phyloP scores from a whole-genome alignment of 2,797 vertebrate species.

The Austrolebias charrua region DNA sequence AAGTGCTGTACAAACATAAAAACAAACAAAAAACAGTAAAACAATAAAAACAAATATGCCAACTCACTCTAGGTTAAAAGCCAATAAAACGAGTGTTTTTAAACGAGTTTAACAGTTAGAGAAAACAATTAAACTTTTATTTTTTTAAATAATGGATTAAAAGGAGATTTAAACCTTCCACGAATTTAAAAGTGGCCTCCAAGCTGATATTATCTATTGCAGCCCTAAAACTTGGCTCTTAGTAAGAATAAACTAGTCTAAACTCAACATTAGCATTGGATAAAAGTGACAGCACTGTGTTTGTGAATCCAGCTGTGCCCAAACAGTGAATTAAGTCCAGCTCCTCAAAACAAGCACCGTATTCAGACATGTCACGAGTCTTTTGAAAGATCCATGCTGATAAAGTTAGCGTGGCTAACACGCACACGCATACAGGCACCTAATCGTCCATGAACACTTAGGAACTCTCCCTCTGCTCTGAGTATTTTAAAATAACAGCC shows the following conservation, averaged over 20 bases:
- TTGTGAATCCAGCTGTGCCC: slow-evolving; percentile 62
- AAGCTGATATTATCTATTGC: slow-evolving; percentile 45
- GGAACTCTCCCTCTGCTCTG: slow-evolving; percentile 5
- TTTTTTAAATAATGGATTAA: slow-evolving; percentile 16
- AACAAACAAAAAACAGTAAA: too few species aligned
- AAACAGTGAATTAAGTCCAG: slow-evolving; percentile 42
- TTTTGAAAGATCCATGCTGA: slow-evolving; percentile 52
- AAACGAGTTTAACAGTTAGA: too few species aligned
- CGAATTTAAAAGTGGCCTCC: slow-evolving; percentile 16
- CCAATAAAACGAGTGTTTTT: too few species aligned
- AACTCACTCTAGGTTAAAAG: too few species aligned
- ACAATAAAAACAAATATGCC: too few species aligned
- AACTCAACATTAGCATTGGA: slow-evolving; percentile 32
- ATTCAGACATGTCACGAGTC: slow-evolving; percentile 47
- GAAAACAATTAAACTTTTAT: slow-evolving; percentile 4
- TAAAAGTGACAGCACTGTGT: slow-evolving; percentile 42
- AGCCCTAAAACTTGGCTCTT: slow-evolving; percentile 37
- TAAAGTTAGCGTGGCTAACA: slow-evolving; percentile 39
- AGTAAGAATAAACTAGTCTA: slow-evolving; percentile 27
- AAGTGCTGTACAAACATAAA: too few species aligned
- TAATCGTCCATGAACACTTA: slow-evolving; percentile 21
- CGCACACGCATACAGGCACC: slow-evolving; percentile 35
- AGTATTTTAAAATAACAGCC: background rate
- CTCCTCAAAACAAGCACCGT: slow-evolving; percentile 41
- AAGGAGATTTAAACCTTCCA: slow-evolving; percentile 22